Percentiles rank a stretch among this genome's conserved stretches.
Evolutionary conservation across 2,797 vertebrate species (phyloP).

Genomic region (Sebastes trivittatus): DNA sequence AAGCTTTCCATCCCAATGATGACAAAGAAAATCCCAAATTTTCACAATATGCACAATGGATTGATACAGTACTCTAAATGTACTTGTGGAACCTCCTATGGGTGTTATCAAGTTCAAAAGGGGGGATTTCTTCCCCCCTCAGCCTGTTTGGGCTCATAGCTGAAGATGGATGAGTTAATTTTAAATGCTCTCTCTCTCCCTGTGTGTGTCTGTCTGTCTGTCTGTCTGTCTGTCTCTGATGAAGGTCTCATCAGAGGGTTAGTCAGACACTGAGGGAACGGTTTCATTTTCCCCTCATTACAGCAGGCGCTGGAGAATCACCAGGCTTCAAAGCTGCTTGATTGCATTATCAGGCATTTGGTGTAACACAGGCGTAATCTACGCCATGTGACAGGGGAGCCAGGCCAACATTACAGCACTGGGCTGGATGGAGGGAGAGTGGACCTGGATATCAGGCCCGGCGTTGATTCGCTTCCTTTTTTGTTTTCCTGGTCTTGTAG

Average conservation of each 20-base stretch:
- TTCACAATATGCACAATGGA: background rate
- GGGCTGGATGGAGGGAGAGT: background rate
- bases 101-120: background rate
- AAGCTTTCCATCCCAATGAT: background rate
- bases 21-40: background rate
- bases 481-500: background rate
- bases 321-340: conserved; percentile 74
- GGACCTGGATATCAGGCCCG: conserved; percentile 1
- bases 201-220: background rate
- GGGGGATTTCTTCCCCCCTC: background rate
- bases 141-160: conserved; percentile 24
- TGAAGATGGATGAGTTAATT: conserved; percentile 56
- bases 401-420: conserved; percentile 31
- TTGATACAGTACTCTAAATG: background rate
- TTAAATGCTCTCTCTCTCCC: conserved; percentile 7
- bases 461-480: background rate
- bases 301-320: conserved; percentile 72
- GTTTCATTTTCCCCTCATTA: conserved; percentile 78
- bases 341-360: conserved; percentile 78
- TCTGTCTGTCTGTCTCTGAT: conserved; percentile 31
- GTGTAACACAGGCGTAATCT: conserved; percentile 66
- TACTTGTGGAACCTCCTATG: background rate
- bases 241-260: conserved; percentile 72
- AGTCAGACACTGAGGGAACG: conserved; percentile 67
- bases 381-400: conserved; percentile 56